phyloP scores from a whole-genome alignment of 1,140 invertebrate genomes.

The Neomicropteryx cornuta region DNA sequence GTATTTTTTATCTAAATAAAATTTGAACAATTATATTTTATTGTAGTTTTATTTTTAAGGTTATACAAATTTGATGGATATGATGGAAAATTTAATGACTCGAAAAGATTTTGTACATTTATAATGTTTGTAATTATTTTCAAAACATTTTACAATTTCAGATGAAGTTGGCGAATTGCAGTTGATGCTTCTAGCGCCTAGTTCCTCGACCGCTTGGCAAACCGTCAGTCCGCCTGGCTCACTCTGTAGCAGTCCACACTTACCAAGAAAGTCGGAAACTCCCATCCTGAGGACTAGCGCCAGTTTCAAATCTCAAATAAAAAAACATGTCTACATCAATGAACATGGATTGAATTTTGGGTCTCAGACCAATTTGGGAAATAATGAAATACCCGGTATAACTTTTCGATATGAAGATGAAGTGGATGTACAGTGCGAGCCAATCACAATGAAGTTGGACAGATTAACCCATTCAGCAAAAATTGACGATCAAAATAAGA shows the following conservation, averaged over 20 bases:
- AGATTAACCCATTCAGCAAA: no score
- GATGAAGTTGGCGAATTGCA: slow-evolving; percentile 22
- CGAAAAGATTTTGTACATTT: slow-evolving; percentile 2
- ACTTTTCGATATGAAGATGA: slow-evolving; percentile 14
- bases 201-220: slow-evolving; percentile 10
- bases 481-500: no score
- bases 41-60: no score
- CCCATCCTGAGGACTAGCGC: slow-evolving; percentile 13
- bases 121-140: background rate
- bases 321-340: slow-evolving; percentile 14
- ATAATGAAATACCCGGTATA: slow-evolving; percentile 8
- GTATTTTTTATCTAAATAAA: no score
- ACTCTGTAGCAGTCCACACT: slow-evolving; percentile 13
- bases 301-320: slow-evolving; percentile 10
- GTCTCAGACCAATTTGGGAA: slow-evolving; percentile 10
- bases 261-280: slow-evolving; percentile 11
- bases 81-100: no score
- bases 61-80: no score
- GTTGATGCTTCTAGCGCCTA: slow-evolving; percentile 14
- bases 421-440: no score
- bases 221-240: slow-evolving; percentile 13
- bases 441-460: no score
- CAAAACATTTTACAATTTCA: slow-evolving; percentile 17
- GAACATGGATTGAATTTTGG: slow-evolving; percentile 12
- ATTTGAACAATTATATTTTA: no score